These are phyloP conservation scores for Callipepla squamata DNA, from an alignment of 2,113 vertebrate genomes.

Conservation along the genomic window DNA sequence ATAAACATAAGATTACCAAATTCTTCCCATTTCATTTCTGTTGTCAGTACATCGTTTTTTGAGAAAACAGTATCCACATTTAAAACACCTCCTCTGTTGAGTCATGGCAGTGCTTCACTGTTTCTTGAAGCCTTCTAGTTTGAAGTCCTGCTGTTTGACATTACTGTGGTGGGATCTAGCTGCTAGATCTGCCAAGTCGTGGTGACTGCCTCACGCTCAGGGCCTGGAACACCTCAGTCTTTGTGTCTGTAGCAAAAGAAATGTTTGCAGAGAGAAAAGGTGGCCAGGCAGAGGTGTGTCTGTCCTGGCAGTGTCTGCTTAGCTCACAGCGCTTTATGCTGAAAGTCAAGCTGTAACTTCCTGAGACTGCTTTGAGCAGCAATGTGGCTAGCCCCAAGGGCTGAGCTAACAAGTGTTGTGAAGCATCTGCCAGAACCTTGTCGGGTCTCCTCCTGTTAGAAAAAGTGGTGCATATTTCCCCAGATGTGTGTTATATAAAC, in stretches of 20 bases:
- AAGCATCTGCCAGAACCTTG: neutral
- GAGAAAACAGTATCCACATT: neutral
- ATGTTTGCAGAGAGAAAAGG: neutral
- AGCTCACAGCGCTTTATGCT: neutral
- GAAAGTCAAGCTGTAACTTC: neutral
- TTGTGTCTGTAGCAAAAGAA: neutral
- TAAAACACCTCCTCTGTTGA: neutral
- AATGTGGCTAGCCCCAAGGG: neutral
- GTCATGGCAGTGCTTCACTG: neutral
- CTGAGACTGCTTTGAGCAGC: neutral
- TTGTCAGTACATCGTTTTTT: neutral
- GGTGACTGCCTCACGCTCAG: neutral
- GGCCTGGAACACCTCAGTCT: rapidly evolving
- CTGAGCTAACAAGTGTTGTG: neutral
- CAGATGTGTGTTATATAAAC: neutral
- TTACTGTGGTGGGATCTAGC: neutral
- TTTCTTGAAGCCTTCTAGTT: neutral
- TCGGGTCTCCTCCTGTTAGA: neutral
- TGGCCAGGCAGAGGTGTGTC: neutral
- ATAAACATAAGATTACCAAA: neutral
- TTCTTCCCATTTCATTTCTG: neutral
- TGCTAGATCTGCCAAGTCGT: neutral
- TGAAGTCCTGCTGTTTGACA: neutral
- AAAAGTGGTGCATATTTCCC: neutral
- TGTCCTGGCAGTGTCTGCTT: neutral